Conservation (phyloP, 2,797 vertebrate species). For the Harpagifer antarcticus region DNA sequence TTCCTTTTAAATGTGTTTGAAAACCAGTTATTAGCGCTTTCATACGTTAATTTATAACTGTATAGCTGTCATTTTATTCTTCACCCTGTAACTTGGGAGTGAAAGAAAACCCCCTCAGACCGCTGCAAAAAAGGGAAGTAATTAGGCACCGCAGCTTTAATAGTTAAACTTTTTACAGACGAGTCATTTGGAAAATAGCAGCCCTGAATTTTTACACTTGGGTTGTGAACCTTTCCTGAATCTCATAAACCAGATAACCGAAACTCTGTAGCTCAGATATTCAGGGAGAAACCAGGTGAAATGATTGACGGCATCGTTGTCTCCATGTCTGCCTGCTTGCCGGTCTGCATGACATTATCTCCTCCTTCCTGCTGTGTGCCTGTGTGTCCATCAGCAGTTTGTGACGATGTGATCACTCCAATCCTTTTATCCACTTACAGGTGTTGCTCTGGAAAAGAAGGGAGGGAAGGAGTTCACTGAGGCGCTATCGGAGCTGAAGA, state of each 20-base stretch:
- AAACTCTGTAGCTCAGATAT: conserved; percentile 22
- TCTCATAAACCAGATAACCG: conserved; percentile 14
- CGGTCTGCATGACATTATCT: conserved; percentile 50
- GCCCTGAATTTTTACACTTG: conserved; percentile 24
- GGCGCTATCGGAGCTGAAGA: conserved; percentile 92
- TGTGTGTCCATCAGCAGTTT: conserved; percentile 5
- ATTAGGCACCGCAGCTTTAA: conserved; percentile 38
- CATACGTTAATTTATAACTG: background rate
- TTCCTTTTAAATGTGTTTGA: conserved; percentile 5
- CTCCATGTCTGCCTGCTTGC: conserved; percentile 23
- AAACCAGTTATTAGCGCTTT: conserved; percentile 6
- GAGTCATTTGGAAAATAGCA: conserved; percentile 55
- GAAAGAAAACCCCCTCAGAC: conserved; percentile 24
- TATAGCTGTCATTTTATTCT: background rate
- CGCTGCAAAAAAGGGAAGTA: conserved; percentile 35
- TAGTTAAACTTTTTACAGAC: conserved; percentile 28
- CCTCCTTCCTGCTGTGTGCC: conserved; percentile 18
- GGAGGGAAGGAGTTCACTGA: conserved; percentile 96
- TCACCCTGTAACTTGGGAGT: conserved; percentile 10
- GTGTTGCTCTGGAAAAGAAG: conserved; percentile 95
- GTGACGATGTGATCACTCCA: conserved; percentile 23
- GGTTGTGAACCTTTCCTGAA: conserved; percentile 22
- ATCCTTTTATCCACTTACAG: conserved; percentile 72
- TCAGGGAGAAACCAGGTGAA: conserved; percentile 44
- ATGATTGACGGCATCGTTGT: conserved; percentile 53